Base-by-base conservation (phyloP, 2,797 vertebrate genomes). In the Melanotaenia parkinsoni region DNA sequence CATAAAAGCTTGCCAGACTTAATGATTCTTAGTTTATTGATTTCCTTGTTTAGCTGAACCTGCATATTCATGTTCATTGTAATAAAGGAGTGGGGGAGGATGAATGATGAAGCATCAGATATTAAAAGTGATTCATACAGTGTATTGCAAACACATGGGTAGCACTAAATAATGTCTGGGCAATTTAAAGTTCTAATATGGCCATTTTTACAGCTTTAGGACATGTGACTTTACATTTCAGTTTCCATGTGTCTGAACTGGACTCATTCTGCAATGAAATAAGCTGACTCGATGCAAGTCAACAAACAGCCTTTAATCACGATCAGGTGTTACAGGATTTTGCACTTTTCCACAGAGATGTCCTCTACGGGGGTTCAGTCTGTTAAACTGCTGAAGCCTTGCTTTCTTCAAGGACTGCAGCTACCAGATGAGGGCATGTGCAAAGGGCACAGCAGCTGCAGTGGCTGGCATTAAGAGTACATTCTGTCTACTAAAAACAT, bases 361-460 rank as follows among this genome's bases (percentile, higher is more conserved):
- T 72, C 77, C 83, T 88, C 88, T 88, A 78, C 76, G 65, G 89
- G 88, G 79, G 76, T 84, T 88, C 80, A 63, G 71, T 22, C 70
- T 78, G 79, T 81, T 90, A 91, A 93, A 92, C 74, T 93, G 93
- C 93, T 94, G 93, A 94, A 94, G 91, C 91, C 77, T 88, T n/a
- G 72, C 70, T 91, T 93, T 93, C 85, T 90, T 92, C 58, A 58
- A 92, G 85, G 86, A 91, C 92, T 92, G 94, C 93, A 90, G 89
- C 83, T 83, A 66, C 61, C 51, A 65, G 64, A 64, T 54, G 86
- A 87, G 84, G 63, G 77, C 82, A 85, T 72, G 70, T 86, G 85
- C 79, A 87, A 83, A 90, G 85, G 83, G 85, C 84, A 89, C 64
- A 63, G 77, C 28, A 77, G 88, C 91, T 89, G 92, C 89, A 92